phyloP scores from a whole-genome alignment of 2,797 vertebrate genomes.

The Chrysocyon brachyurus region DNA sequence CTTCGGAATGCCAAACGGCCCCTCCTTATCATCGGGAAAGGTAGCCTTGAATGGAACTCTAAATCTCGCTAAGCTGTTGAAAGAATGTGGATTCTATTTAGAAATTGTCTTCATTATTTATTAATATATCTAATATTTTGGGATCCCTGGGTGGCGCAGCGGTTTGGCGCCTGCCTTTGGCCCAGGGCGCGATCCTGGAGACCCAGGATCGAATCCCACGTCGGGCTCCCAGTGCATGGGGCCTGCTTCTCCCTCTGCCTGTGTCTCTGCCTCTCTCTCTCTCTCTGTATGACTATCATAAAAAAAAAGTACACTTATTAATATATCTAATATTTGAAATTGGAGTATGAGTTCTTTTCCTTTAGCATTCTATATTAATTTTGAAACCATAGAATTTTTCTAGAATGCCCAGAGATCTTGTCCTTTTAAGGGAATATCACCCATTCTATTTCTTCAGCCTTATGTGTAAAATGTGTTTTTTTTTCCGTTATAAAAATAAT shows the following conservation, averaged over 20 bases:
- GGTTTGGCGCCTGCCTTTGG: too few species aligned
- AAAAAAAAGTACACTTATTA: not conserved
- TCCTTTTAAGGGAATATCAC: not conserved
- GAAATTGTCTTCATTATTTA: not conserved
- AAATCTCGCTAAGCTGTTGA: not conserved
- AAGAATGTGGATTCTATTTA: not conserved
- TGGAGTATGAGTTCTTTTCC: slow-evolving; percentile 10
- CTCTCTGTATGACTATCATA: too few species aligned
- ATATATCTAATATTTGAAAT: not conserved
- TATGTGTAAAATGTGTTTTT: slow-evolving; percentile 3
- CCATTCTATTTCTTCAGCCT: not conserved
- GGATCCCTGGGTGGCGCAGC: too few species aligned
- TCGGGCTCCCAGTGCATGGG: too few species aligned
- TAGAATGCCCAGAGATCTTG: not conserved
- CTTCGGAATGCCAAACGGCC: slow-evolving; percentile 92
- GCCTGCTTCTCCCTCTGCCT: too few species aligned
- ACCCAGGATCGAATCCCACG: too few species aligned
- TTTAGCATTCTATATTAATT: slow-evolving; percentile 31
- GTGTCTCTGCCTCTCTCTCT: too few species aligned
- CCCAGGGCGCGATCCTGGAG: too few species aligned
- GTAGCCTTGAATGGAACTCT: slow-evolving; percentile 85
- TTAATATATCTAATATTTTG: not conserved
- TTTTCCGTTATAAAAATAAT: not conserved
- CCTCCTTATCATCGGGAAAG: slow-evolving; percentile 97
- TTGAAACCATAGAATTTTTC: slow-evolving; percentile 42